These are phyloP conservation scores for Callopanchax toddi DNA, from an alignment of 2,113 vertebrate genomes.

Conservation along the genomic window DNA sequence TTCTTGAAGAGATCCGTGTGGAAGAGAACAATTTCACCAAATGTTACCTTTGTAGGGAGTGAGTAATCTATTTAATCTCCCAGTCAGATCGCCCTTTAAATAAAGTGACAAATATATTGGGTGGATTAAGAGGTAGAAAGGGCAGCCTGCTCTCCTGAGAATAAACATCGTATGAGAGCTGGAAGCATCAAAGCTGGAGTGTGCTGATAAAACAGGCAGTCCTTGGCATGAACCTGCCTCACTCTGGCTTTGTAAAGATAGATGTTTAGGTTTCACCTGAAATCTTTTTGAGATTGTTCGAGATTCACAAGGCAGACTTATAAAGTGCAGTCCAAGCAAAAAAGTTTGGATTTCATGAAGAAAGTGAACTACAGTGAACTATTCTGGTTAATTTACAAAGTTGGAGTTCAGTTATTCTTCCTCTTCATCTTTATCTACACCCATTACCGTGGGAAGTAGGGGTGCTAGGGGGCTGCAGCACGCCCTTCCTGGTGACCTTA, in stretches of 20 bases:
- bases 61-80: conserved; percentile 79
- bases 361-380: neutral
- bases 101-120: conserved; percentile 73
- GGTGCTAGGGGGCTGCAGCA: too few species aligned
- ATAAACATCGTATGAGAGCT: conserved; percentile 19
- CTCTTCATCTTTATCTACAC: neutral
- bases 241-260: neutral
- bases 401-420: neutral
- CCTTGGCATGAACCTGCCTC: conserved; percentile 7
- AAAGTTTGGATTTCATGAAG: neutral
- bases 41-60: conserved; percentile 77
- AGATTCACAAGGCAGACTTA: neutral
- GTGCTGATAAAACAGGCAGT: conserved; percentile 13
- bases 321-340: neutral
- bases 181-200: conserved; percentile 16
- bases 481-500: too few species aligned
- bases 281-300: neutral
- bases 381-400: neutral
- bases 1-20: conserved; percentile 37
- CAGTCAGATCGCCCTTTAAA: conserved; percentile 69
- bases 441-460: too few species aligned
- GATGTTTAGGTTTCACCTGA: neutral
- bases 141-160: conserved; percentile 35
- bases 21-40: conserved; percentile 76
- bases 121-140: conserved; percentile 73